These are phyloP conservation scores for Noctua janthina DNA, from an alignment of 2,888 invertebrate genomes.

Conservation along the genomic window DNA sequence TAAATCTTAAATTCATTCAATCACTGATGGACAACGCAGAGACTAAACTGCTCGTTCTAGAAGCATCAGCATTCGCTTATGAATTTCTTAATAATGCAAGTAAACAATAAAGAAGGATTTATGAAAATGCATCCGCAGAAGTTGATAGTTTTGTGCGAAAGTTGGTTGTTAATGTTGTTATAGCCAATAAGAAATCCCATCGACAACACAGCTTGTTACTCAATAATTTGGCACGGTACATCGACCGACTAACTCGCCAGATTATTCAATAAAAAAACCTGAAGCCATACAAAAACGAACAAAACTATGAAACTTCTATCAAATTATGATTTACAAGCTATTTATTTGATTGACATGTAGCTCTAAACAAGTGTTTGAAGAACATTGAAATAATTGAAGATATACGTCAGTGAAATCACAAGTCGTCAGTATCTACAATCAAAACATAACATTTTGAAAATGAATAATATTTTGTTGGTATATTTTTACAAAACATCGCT, in stretches of 20 bases:
- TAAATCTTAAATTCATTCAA: background rate
- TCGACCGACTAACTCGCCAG: background rate
- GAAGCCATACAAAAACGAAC: background rate
- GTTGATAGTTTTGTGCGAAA: background rate
- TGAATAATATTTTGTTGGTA: conserved; percentile 2
- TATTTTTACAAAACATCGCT: background rate
- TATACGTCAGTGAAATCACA: conserved; percentile 36
- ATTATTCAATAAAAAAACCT: background rate
- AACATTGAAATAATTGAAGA: conserved; percentile 45
- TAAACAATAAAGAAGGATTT: background rate
- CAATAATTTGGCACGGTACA: conserved; percentile 6
- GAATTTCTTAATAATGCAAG: no score
- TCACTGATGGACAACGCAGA: background rate
- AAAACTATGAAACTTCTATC: background rate
- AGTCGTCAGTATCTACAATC: conserved; percentile 5
- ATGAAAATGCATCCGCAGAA: background rate
- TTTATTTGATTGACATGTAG: conserved; percentile 44
- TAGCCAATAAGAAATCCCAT: background rate
- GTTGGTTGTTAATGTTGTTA: background rate
- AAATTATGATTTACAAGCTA: conserved; percentile 19
- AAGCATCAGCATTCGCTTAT: no score
- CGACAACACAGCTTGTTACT: background rate
- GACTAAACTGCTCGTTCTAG: no score
- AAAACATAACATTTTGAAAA: conserved; percentile 12
- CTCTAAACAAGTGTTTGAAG: conserved; percentile 37